Evolutionary conservation across 1,140 invertebrate species (phyloP).

Genomic region (Drosophila serrata): DNA sequence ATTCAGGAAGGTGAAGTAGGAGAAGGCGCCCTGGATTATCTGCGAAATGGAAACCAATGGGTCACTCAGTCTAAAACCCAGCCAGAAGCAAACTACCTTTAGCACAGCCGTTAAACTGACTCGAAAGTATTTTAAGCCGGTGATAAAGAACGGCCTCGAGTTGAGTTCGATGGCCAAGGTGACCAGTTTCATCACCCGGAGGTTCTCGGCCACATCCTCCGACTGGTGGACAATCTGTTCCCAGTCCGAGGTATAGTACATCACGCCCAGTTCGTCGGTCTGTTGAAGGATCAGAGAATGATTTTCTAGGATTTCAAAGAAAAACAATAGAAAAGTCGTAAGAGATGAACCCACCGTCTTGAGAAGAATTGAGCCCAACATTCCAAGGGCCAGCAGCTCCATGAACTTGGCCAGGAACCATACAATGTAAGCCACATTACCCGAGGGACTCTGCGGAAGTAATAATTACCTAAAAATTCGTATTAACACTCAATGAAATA

Average conservation of each 20-base stretch:
- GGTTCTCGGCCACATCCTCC: slow-evolving; percentile 50
- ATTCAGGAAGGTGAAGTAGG: slow-evolving; percentile 69
- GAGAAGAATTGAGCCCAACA: slow-evolving; percentile 63
- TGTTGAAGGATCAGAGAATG: slow-evolving; percentile 3
- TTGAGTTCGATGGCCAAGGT: slow-evolving; percentile 67
- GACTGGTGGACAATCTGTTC: slow-evolving; percentile 66
- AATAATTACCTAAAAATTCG: neutral
- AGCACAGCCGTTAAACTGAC: slow-evolving; percentile 64
- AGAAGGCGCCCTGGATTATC: slow-evolving; percentile 73
- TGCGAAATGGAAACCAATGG: slow-evolving; percentile 11
- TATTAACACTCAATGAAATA: neutral
- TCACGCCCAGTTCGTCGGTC: slow-evolving; percentile 63
- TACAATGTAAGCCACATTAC: slow-evolving; percentile 60
- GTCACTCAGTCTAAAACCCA: neutral
- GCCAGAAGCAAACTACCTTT: slow-evolving; percentile 35
- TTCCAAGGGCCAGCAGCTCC: slow-evolving; percentile 61
- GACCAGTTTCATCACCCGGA: slow-evolving; percentile 65
- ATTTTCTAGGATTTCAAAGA: neutral
- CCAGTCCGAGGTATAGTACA: slow-evolving; percentile 67
- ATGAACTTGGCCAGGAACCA: slow-evolving; percentile 66
- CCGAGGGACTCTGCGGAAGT: slow-evolving; percentile 39
- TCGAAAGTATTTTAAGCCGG: slow-evolving; percentile 66
- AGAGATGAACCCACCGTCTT: slow-evolving; percentile 34
- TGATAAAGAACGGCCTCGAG: slow-evolving; percentile 62
- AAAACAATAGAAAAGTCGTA: neutral